phyloP scores from a whole-genome alignment of 2,888 invertebrate genomes.

The Polyommatus icarus region DNA sequence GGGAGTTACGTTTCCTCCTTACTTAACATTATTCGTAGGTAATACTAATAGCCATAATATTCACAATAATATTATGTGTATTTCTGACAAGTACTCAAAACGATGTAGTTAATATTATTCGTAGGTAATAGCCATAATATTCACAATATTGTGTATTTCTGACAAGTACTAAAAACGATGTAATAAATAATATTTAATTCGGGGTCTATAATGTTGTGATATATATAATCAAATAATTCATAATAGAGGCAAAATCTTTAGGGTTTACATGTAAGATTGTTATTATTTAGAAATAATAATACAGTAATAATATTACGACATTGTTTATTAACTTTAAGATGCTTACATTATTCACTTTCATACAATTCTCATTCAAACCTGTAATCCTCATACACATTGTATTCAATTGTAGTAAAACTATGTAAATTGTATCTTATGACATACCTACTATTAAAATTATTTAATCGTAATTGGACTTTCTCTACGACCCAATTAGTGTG shows the following conservation, averaged over 20 bases:
- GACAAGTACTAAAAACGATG: too few relatives aligned
- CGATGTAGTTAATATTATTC: too few relatives aligned
- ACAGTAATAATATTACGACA: background rate
- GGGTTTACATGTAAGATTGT: background rate
- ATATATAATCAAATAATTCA: too few relatives aligned
- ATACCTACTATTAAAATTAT: conserved; percentile 14
- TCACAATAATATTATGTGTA: too few relatives aligned
- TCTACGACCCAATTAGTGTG: background rate
- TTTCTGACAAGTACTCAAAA: too few relatives aligned
- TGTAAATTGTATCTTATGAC: conserved; percentile 20
- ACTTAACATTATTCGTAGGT: too few relatives aligned
- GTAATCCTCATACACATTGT: background rate
- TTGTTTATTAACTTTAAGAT: conserved; percentile 21
- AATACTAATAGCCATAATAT: too few relatives aligned
- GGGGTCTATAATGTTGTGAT: too few relatives aligned
- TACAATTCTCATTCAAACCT: conserved; percentile 14
- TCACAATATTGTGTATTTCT: too few relatives aligned
- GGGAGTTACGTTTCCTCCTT: too few relatives aligned
- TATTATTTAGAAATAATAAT: conserved; percentile 6
- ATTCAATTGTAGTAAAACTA: conserved; percentile 26
- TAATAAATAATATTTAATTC: too few relatives aligned
- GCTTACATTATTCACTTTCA: background rate
- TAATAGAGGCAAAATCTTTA: background rate
- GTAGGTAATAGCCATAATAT: too few relatives aligned
- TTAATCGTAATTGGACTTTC: background rate